phyloP scores from a whole-genome alignment of 2,797 vertebrate genomes.

The Syngnathus rostellatus region DNA sequence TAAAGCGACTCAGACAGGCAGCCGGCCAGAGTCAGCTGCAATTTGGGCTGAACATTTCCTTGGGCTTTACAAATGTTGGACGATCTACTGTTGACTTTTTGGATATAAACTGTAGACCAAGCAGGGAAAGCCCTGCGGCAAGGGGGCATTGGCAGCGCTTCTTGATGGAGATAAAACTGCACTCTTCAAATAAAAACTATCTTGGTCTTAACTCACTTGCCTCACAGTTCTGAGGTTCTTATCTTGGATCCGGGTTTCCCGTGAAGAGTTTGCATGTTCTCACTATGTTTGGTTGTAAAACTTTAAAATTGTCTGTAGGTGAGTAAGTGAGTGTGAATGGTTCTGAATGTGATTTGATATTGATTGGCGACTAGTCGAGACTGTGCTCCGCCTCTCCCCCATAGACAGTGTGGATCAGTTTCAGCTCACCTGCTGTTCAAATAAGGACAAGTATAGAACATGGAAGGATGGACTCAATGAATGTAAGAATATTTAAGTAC shows the following conservation, averaged over 20 bases:
- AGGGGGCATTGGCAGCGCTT: constrained; percentile 22
- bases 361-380: too few species aligned
- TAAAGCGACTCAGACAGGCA: constrained; percentile 58
- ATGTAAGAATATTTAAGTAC: too few species aligned
- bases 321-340: not conserved
- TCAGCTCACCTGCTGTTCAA: too few species aligned
- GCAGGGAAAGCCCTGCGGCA: constrained; percentile 35
- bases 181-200: constrained; percentile 18
- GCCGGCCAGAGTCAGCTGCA: constrained; percentile 34
- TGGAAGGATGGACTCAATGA: too few species aligned
- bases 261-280: too few species aligned
- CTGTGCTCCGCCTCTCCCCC: too few species aligned
- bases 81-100: constrained; percentile 22
- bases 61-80: constrained; percentile 36
- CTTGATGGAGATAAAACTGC: constrained; percentile 26
- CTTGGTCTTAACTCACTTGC: not conserved
- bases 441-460: too few species aligned
- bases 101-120: constrained; percentile 33
- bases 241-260: too few species aligned
- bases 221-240: too few species aligned
- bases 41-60: constrained; percentile 40
- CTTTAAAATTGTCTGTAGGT: not conserved
- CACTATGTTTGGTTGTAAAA: too few species aligned
- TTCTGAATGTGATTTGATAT: not conserved
- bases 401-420: too few species aligned